These are phyloP conservation scores for Pherbina coryleti DNA, from an alignment of 2,888 invertebrate species.

Conservation along the genomic window DNA sequence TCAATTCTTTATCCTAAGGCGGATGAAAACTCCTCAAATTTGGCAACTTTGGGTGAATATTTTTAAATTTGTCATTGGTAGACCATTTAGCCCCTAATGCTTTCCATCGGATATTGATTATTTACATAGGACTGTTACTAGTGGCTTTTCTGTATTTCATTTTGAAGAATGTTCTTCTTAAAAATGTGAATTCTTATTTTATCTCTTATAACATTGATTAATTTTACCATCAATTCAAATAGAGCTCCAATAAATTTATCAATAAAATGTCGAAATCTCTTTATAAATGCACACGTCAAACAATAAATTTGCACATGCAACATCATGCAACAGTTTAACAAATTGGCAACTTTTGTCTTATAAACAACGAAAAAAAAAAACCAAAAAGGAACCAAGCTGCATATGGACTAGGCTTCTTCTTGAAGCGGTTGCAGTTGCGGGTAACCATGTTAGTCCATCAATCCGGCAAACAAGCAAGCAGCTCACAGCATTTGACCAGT, in stretches of 20 bases:
- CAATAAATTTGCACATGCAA: constrained; percentile 55
- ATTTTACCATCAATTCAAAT: neutral
- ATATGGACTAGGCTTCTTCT: constrained; percentile 10
- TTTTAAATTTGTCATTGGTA: too few species aligned
- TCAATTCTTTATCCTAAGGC: neutral
- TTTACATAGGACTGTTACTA: neutral
- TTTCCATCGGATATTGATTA: too few species aligned
- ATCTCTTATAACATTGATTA: neutral
- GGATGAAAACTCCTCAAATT: too few species aligned
- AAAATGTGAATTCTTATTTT: neutral
- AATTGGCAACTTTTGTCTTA: constrained; percentile 48
- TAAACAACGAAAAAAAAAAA: constrained; percentile 15
- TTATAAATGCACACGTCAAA: constrained; percentile 56
- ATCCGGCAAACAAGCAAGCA: constrained; percentile 8
- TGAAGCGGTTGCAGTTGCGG: neutral
- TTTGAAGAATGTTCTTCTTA: neutral
- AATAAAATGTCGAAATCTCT: constrained; percentile 47
- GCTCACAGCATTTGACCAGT: constrained; percentile 44
- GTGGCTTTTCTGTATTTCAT: neutral
- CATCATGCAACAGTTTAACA: constrained; percentile 45
- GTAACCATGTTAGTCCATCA: constrained; percentile 27
- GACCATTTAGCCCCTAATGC: too few species aligned
- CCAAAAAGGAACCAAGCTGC: constrained; percentile 22
- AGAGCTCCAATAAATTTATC: constrained; percentile 43
- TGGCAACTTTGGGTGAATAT: too few species aligned